A percentile compares a stretch with the other conserved stretches of the same genome.
Conservation (phyloP, 2,113 vertebrate genomes). For the Synchiropus splendidus region DNA sequence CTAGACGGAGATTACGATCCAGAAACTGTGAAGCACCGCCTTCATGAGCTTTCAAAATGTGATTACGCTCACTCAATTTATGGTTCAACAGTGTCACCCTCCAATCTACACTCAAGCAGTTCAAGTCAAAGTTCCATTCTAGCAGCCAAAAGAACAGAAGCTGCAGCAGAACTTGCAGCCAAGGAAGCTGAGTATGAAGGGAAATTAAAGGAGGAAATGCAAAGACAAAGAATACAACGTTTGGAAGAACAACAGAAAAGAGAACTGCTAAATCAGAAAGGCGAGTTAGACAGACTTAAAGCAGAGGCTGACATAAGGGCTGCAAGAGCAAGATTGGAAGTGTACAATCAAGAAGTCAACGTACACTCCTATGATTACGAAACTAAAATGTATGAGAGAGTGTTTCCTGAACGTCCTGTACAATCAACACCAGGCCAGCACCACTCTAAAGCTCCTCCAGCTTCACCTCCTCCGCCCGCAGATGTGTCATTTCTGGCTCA, state of each 20-base stretch:
- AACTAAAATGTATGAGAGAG: neutral
- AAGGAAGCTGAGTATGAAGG: conserved; percentile 8
- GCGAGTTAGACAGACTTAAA: conserved; percentile 1
- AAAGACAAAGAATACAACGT: too few relatives aligned
- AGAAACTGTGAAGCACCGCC: neutral
- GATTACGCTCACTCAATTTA: conserved; percentile 10
- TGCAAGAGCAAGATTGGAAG: neutral
- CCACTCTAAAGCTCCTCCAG: neutral
- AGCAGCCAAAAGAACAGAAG: conserved; percentile 5
- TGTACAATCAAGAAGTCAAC: neutral
- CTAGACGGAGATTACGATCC: conserved; percentile 2
- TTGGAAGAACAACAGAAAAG: conserved; percentile 9
- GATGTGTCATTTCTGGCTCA: conserved; percentile 1
- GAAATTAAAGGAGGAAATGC: neutral
- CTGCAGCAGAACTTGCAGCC: conserved; percentile 6
- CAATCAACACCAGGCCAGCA: neutral
- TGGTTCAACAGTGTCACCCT: too few relatives aligned
- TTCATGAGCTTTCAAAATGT: conserved; percentile 1
- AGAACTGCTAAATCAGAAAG: too few relatives aligned
- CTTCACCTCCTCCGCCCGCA: neutral
- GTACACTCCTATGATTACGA: conserved; percentile 11
- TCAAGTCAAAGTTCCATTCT: neutral
- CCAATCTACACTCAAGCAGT: neutral
- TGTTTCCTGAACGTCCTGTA: neutral
- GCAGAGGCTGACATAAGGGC: too few relatives aligned